phyloP scores from a whole-genome alignment of 2,113 vertebrate genomes.

The Cheirogaleus medius region DNA sequence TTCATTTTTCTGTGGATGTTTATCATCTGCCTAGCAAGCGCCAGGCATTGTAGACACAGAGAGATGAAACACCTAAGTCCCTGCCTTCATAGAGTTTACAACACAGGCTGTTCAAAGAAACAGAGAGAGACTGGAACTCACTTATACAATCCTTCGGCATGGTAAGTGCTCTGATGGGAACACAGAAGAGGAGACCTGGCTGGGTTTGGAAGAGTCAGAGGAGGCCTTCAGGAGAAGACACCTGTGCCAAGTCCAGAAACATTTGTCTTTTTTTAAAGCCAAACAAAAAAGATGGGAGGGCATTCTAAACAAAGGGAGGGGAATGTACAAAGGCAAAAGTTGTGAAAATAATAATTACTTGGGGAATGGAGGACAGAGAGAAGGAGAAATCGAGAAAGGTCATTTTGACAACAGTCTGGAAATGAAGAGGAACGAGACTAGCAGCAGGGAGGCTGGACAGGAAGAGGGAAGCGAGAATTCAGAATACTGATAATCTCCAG shows the following conservation, averaged over 20 bases:
- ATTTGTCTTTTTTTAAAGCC: neutral
- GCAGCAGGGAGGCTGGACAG: neutral
- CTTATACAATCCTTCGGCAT: neutral
- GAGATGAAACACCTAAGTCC: neutral
- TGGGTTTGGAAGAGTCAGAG: neutral
- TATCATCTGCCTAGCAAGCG: neutral
- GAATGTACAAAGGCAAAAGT: constrained; percentile 13
- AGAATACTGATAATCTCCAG: neutral
- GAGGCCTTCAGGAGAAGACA: neutral
- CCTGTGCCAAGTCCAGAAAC: neutral
- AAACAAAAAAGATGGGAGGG: constrained; percentile 5
- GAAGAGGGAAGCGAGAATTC: neutral
- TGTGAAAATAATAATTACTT: neutral
- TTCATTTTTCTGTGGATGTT: constrained; percentile 21
- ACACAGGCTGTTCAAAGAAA: neutral
- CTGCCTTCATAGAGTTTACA: neutral
- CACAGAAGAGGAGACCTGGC: neutral
- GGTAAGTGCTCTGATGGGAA: neutral
- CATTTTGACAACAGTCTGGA: neutral
- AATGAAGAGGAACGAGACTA: neutral
- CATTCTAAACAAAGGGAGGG: neutral
- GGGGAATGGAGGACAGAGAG: neutral
- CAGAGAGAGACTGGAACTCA: neutral
- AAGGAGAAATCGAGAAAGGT: neutral
- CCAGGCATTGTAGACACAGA: neutral